Base-by-base conservation (phyloP, 2,797 vertebrate genomes). In the Anniella stebbinsi region DNA sequence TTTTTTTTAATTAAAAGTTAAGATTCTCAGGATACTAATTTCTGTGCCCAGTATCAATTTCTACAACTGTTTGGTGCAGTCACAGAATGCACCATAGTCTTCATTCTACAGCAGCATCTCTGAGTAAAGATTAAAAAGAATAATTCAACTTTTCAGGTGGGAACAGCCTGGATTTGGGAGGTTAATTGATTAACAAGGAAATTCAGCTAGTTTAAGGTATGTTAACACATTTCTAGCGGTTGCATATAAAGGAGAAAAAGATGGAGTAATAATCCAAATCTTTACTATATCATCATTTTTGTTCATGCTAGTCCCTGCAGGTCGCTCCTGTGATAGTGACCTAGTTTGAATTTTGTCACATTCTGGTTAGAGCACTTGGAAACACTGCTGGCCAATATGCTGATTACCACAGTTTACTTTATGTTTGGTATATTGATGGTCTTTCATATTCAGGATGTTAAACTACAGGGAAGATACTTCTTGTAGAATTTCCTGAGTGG, bases 381-480 rank as follows among this genome's bases (percentile, higher is more conserved):
- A 54, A 30, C 60, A 36, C 36, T 85, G 15, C 9, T 38, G n/a
- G 76, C 30, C 45, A 78, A 66, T 63, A 67, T 48, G 30, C 10
- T 18, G 0, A 0, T 51, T 72, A 12, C 63, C 38, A 21, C 73
- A 9, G 1, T 83, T 88, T 23, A 0, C 87, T 8, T 78, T 51
- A 13, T 54, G 6, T 45, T 8, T 92, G 57, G 0, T 84, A 72
- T 86, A 25, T 73, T 66, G 60, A 63, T 60, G 90, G 87, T 21
- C 11, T 82, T 72, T 83, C 48, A 13, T 54, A 36, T 25, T 73
- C 36, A 3, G 66, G 30, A 23, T 57, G 41, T 9, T 90, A 92
- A 57, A 57, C 80, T 60, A 90, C 66, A 91, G 77, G 33, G 9
- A 86, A 89, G 75, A 8, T 41, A 73, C 5, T 33, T 75, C 60